Percentiles rank a stretch among this genome's conserved stretches.
These are phyloP conservation scores for Halictus ligatus DNA, from an alignment of 2,888 invertebrate genomes.

Conservation along the genomic window DNA sequence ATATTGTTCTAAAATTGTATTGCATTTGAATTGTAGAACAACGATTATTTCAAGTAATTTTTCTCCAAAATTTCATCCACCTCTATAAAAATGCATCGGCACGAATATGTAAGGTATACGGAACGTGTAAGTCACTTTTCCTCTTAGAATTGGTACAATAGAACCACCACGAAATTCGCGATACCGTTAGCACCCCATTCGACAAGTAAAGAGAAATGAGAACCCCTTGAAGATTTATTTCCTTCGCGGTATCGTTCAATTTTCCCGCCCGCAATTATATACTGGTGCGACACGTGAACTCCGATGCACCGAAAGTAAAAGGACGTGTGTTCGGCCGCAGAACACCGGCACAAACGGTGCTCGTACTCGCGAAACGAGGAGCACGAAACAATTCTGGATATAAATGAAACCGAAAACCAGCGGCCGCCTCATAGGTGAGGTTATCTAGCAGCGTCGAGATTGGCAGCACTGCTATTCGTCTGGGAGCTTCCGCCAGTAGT, in stretches of 20 bases:
- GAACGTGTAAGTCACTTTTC: conserved; percentile 2
- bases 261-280: conserved; percentile 51
- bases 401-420: conserved; percentile 13
- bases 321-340: too few relatives aligned
- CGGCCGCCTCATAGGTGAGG: conserved; percentile 33
- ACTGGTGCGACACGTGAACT: neutral
- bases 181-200: conserved; percentile 59
- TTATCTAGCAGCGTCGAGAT: conserved; percentile 41
- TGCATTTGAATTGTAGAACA: neutral
- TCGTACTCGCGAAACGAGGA: too few relatives aligned
- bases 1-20: neutral
- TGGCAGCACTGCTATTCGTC: conserved; percentile 63
- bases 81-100: neutral
- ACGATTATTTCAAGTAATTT: too few relatives aligned
- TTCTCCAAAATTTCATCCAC: neutral
- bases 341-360: neutral
- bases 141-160: conserved; percentile 13
- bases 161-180: conserved; percentile 20
- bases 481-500: conserved; percentile 64
- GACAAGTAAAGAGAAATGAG: conserved; percentile 45
- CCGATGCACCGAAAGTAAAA: neutral
- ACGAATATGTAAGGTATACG: neutral
- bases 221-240: conserved; percentile 55
- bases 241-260: conserved; percentile 54
- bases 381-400: neutral